These are phyloP conservation scores for Neogale vison DNA, from an alignment of 2,113 vertebrate species.

Conservation along the genomic window DNA sequence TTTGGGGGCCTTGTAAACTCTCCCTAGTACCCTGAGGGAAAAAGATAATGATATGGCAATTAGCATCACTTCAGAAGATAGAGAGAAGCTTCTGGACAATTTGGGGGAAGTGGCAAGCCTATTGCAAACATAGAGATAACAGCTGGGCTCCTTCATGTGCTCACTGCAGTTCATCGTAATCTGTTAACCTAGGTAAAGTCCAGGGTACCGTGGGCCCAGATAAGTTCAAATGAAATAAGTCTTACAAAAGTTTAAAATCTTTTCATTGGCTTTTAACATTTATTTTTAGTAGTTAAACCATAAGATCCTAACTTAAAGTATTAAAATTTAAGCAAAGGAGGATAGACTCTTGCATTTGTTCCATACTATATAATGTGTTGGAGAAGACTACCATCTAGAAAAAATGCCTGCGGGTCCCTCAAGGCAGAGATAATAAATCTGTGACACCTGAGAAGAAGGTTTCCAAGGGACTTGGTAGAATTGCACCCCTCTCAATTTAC, in stretches of 20 bases:
- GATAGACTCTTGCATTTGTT: background rate
- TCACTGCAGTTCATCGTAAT: background rate
- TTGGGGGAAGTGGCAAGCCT: background rate
- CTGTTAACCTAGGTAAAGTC: background rate
- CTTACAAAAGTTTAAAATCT: slow-evolving; percentile 16
- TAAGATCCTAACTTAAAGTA: slow-evolving; percentile 5
- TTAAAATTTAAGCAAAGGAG: slow-evolving; percentile 30
- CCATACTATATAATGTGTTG: background rate
- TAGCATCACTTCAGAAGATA: background rate
- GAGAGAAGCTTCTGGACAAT: background rate
- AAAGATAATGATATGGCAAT: background rate
- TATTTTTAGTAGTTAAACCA: slow-evolving; percentile 27
- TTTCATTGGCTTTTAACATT: background rate
- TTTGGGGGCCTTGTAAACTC: background rate
- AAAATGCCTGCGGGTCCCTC: background rate
- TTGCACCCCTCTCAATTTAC: background rate
- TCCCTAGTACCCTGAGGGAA: background rate
- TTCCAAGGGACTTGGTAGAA: background rate
- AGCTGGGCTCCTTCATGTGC: background rate
- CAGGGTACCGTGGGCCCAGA: background rate
- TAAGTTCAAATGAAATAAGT: slow-evolving; percentile 1
- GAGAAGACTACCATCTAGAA: background rate
- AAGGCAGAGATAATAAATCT: background rate
- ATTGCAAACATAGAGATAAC: background rate
- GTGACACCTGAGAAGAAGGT: background rate